Percentiles rank a stretch among this genome's conserved stretches.
Evolutionary conservation across 1,140 invertebrate species (phyloP).

Genomic region (Drosophila tsacasi): DNA sequence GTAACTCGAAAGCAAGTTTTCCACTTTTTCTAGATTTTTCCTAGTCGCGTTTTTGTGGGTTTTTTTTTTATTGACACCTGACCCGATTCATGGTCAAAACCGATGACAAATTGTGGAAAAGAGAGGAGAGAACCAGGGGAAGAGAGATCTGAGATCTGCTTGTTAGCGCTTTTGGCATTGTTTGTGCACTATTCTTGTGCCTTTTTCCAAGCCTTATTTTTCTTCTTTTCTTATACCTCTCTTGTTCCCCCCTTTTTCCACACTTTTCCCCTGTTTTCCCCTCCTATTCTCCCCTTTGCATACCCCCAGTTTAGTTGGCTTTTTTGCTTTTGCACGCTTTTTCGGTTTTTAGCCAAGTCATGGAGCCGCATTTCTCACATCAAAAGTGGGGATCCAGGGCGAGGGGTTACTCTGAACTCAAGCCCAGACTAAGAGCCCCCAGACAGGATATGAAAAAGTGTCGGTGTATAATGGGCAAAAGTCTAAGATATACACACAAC

Average conservation of each 20-base stretch:
- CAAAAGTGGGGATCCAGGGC: slow-evolving; percentile 9
- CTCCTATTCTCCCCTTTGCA: slow-evolving; percentile 8
- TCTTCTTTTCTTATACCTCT: background rate
- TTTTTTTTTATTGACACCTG: slow-evolving; percentile 64
- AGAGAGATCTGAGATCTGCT: slow-evolving; percentile 35
- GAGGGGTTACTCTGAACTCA: slow-evolving; percentile 45
- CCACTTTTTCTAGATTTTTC: slow-evolving; percentile 17
- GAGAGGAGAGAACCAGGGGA: background rate
- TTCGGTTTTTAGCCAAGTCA: slow-evolving; percentile 79
- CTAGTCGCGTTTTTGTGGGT: background rate
- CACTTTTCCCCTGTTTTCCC: background rate
- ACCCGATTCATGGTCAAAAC: slow-evolving; percentile 73
- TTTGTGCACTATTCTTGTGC: slow-evolving; percentile 53
- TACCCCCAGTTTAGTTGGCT: slow-evolving; percentile 66
- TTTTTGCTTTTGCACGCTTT: slow-evolving; percentile 71
- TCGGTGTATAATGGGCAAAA: slow-evolving; percentile 74
- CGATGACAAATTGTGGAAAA: slow-evolving; percentile 65
- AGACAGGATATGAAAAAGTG: slow-evolving; percentile 83
- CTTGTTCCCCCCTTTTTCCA: background rate
- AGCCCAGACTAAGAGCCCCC: slow-evolving; percentile 53
- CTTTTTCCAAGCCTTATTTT: slow-evolving; percentile 5
- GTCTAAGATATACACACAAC: slow-evolving; percentile 42
- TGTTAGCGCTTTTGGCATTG: slow-evolving; percentile 63
- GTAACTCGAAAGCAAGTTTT: slow-evolving; percentile 37
- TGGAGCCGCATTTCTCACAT: slow-evolving; percentile 72